Percentiles rank a stretch among this genome's conserved stretches.
These are phyloP conservation scores for Odocoileus virginianus DNA, from an alignment of 2,113 vertebrate species.

Conservation along the genomic window DNA sequence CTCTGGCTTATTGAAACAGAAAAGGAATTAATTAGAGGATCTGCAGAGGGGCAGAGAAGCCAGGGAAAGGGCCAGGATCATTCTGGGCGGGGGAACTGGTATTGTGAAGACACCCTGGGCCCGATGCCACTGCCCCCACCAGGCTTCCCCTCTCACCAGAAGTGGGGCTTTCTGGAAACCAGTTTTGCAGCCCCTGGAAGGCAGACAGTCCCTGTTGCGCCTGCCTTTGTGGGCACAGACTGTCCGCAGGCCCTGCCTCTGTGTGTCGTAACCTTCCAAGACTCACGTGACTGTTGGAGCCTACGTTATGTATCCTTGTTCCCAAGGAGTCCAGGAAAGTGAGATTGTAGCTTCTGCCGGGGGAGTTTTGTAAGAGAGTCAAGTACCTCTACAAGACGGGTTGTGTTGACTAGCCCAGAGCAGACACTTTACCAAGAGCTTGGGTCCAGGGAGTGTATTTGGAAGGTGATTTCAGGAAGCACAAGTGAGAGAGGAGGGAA, in stretches of 20 bases:
- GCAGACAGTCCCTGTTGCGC: too few relatives aligned
- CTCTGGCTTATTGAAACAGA: background rate
- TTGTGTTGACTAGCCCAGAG: background rate
- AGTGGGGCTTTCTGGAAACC: background rate
- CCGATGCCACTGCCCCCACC: fast-evolving
- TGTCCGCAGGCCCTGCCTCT: background rate
- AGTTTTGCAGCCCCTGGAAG: background rate
- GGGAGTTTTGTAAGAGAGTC: background rate
- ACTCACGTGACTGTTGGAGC: background rate
- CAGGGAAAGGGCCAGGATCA: background rate
- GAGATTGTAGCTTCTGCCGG: background rate
- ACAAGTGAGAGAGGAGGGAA: background rate
- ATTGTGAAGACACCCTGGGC: background rate
- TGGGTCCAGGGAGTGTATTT: background rate
- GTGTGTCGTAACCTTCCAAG: background rate
- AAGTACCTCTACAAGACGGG: background rate
- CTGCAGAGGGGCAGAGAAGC: background rate
- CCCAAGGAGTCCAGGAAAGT: background rate
- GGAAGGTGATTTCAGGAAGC: background rate
- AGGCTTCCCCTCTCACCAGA: fast-evolving
- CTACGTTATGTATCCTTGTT: fast-evolving
- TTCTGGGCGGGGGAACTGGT: background rate
- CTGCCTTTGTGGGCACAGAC: background rate
- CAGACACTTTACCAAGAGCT: background rate
- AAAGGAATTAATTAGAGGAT: background rate